Evolutionary conservation across 2,797 vertebrate genomes (phyloP).

Genomic region (Myotis pilosus): DNA sequence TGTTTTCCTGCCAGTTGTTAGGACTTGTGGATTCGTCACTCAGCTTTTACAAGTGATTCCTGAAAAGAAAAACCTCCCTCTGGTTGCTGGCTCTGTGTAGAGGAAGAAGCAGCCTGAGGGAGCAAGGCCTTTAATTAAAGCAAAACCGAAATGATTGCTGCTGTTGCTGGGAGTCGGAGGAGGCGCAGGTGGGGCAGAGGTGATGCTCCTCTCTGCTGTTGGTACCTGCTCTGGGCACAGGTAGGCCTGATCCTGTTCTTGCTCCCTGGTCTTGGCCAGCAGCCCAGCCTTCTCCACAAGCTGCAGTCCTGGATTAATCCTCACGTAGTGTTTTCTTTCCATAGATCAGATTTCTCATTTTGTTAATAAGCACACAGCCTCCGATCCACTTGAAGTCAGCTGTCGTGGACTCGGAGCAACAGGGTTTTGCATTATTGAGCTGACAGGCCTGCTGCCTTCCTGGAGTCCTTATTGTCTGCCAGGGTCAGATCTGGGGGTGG

Average conservation of each 20-base stretch:
- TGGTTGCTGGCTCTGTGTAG: constrained; percentile 71
- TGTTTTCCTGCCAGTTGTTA: constrained; percentile 76
- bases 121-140: constrained; percentile 75
- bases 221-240: constrained; percentile 81
- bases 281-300: constrained; percentile 80
- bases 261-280: constrained; percentile 76
- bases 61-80: constrained; percentile 82
- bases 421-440: constrained; percentile 83
- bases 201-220: neutral
- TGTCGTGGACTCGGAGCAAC: constrained; percentile 81
- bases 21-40: constrained; percentile 80
- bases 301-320: constrained; percentile 83
- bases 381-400: constrained; percentile 83
- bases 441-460: constrained; percentile 74
- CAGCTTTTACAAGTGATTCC: constrained; percentile 80
- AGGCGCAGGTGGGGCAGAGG: constrained; percentile 53
- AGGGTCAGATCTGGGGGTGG: constrained; percentile 15
- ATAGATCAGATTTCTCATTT: constrained; percentile 86
- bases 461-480: constrained; percentile 72
- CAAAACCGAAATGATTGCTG: constrained; percentile 66
- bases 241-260: constrained; percentile 71
- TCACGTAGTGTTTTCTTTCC: constrained; percentile 85
- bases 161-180: constrained; percentile 63
- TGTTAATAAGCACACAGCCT: constrained; percentile 84
- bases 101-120: constrained; percentile 75